Percentiles rank a stretch among this genome's conserved stretches.
Evolutionary conservation across 53 echinoderm and acorn worm species (phyloP).

Genomic region (Holothuria scabra): DNA sequence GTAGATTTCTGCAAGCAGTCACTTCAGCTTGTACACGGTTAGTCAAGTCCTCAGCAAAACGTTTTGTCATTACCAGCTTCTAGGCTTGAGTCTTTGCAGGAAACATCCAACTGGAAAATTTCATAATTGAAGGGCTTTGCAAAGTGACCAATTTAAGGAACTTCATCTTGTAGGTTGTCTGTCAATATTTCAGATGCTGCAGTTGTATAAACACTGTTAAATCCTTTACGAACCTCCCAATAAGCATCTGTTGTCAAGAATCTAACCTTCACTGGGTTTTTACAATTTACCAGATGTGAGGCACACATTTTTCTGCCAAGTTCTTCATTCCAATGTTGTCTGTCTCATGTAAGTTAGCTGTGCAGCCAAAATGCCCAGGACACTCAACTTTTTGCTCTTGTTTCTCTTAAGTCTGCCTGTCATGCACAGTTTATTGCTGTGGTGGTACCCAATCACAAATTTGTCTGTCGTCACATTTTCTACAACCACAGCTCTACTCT

Average conservation of each 20-base stretch:
- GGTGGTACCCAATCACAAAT: constrained; percentile 25
- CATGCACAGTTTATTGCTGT: constrained; percentile 54
- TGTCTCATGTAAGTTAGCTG: neutral
- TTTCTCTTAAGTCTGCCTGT: neutral
- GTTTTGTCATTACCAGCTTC: neutral
- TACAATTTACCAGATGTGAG: neutral
- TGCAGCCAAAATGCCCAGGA: constrained; percentile 19
- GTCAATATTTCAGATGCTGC: neutral
- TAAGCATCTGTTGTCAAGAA: neutral
- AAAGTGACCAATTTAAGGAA: constrained; percentile 12
- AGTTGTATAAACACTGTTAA: constrained; percentile 8
- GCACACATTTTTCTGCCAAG: constrained; percentile 22
- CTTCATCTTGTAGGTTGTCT: neutral
- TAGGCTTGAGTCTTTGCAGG: neutral
- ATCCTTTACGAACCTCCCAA: constrained; percentile 23
- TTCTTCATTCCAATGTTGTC: neutral
- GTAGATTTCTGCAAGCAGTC: neutral
- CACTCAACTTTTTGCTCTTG: neutral
- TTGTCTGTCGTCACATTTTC: constrained; percentile 36
- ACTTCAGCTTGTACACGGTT: constrained; percentile 7
- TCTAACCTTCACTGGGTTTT: constrained; percentile 9
- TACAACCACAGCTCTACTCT: constrained; percentile 43
- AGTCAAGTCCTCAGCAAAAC: constrained; percentile 11
- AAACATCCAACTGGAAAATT: neutral
- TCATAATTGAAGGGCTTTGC: neutral